Conservation (phyloP, 1,140 invertebrate species). For the Drosophila chauvacae region DNA sequence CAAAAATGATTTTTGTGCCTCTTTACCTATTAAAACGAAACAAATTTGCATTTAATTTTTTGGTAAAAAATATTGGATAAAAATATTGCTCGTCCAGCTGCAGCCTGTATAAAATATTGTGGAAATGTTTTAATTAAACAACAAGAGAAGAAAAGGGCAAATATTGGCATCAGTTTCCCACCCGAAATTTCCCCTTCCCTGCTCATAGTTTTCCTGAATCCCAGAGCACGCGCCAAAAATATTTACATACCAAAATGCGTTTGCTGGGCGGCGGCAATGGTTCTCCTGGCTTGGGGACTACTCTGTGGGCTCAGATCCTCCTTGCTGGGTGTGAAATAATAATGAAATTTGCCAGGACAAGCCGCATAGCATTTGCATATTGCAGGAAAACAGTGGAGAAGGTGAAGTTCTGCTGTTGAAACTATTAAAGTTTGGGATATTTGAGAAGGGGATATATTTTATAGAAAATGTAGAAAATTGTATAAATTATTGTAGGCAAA, state of each 20-base stretch:
- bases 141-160: slow-evolving; percentile 41
- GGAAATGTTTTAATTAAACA: slow-evolving; percentile 77
- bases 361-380: slow-evolving; percentile 66
- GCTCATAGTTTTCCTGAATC: slow-evolving; percentile 16
- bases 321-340: slow-evolving; percentile 60
- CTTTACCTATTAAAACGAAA: slow-evolving; percentile 21
- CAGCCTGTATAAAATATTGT: slow-evolving; percentile 63
- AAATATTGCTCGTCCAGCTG: slow-evolving; percentile 14
- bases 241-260: slow-evolving; percentile 75
- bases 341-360: slow-evolving; percentile 64
- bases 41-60: slow-evolving; percentile 64
- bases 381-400: slow-evolving; percentile 46
- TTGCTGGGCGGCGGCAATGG: slow-evolving; percentile 30
- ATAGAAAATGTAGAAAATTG: background rate
- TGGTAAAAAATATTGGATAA: background rate
- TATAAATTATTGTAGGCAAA: rapidly evolving
- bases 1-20: slow-evolving; percentile 48
- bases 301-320: slow-evolving; percentile 13
- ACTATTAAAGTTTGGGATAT: background rate
- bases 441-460: background rate
- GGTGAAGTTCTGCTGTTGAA: background rate
- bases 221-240: slow-evolving; percentile 52
- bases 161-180: slow-evolving; percentile 62
- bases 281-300: slow-evolving; percentile 5
- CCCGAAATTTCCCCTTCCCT: background rate